These are phyloP conservation scores for Patagioenas fasciata DNA, from an alignment of 2,113 vertebrate genomes.

Conservation along the genomic window DNA sequence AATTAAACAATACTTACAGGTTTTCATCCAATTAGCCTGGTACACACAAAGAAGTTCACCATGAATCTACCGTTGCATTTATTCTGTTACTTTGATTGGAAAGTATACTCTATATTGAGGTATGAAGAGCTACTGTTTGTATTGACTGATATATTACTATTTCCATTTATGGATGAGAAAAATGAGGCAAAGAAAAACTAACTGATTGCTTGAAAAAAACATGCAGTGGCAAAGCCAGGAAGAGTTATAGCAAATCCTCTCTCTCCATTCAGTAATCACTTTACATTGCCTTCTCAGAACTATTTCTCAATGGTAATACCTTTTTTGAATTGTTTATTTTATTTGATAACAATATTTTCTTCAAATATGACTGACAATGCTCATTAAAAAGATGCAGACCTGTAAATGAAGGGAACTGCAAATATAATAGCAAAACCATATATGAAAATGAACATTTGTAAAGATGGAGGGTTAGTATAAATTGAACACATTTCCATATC, in stretches of 20 bases:
- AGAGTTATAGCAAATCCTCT: neutral
- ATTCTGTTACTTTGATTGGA: neutral
- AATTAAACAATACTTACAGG: neutral
- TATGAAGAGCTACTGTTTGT: neutral
- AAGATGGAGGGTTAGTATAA: constrained; percentile 21
- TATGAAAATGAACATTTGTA: constrained; percentile 16
- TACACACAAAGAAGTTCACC: neutral
- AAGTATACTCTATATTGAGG: neutral
- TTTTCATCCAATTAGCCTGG: neutral
- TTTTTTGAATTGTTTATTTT: neutral
- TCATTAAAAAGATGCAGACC: constrained; percentile 42
- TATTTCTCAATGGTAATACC: neutral
- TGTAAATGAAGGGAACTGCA: constrained; percentile 25
- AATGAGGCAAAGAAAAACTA: neutral
- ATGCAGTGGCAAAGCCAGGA: neutral
- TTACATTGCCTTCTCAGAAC: neutral
- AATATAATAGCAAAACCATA: neutral
- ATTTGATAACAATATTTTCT: constrained; percentile 13
- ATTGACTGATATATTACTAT: neutral
- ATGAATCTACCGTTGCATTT: neutral
- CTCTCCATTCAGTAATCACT: neutral
- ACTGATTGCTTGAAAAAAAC: neutral
- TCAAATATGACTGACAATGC: neutral
- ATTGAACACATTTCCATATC: constrained; percentile 32
- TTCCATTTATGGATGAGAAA: constrained; percentile 1